phyloP scores from a whole-genome alignment of 92 coral and sea anemone genomes.

The Siderastrea siderea region DNA sequence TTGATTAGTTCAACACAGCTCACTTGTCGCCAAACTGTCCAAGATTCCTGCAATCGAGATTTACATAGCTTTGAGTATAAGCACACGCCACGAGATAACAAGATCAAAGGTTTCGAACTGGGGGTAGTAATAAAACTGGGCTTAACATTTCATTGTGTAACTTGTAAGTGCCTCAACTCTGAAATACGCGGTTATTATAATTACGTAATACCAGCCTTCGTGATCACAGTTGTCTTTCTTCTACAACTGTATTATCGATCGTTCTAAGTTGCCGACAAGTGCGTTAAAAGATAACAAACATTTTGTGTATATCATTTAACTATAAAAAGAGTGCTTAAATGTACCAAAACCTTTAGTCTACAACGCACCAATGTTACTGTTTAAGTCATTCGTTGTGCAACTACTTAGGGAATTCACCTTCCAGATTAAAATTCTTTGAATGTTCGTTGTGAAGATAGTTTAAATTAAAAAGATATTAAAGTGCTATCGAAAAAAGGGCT shows the following conservation, averaged over 20 bases:
- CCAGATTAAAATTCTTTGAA: not conserved
- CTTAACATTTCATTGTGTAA: not conserved
- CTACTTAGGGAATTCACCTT: not conserved
- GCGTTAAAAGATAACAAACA: conserved; percentile 14
- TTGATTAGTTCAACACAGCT: conserved; percentile 16
- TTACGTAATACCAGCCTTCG: too few species aligned
- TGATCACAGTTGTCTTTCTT: too few species aligned
- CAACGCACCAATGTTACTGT: too few species aligned
- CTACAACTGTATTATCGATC: not conserved
- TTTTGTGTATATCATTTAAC: conserved; percentile 4
- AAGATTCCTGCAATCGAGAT: not conserved
- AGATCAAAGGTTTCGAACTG: not conserved
- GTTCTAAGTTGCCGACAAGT: not conserved
- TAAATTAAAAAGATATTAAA: not conserved
- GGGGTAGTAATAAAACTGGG: not conserved
- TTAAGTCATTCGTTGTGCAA: too few species aligned
- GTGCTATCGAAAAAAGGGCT: not conserved
- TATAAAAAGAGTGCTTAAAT: too few species aligned
- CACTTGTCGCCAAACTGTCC: conserved; percentile 23
- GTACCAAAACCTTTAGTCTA: too few species aligned
- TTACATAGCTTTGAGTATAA: not conserved
- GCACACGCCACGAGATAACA: not conserved
- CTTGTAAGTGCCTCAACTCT: too few species aligned
- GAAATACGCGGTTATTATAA: too few species aligned
- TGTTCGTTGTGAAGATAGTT: not conserved